Conservation (phyloP, 2,888 invertebrate species). For the Drosophila mayaguana region DNA sequence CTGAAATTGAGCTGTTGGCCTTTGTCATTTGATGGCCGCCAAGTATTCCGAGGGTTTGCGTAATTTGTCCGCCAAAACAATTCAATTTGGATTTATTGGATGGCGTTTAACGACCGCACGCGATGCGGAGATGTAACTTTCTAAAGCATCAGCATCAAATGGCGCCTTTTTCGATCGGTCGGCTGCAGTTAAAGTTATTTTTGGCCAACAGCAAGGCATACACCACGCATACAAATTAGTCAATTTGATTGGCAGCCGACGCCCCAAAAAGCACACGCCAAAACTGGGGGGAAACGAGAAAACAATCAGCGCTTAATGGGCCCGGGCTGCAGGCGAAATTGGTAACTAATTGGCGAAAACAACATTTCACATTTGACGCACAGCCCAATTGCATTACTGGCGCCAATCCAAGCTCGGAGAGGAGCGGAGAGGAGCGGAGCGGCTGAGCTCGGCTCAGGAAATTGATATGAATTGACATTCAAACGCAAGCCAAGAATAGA, state of each 20-base stretch:
- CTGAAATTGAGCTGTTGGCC: constrained; percentile 40
- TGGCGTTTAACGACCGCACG: constrained; percentile 55
- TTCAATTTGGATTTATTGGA: constrained; percentile 64
- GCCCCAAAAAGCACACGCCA: constrained; percentile 44
- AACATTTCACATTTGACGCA: constrained; percentile 66
- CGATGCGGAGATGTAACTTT: constrained; percentile 50
- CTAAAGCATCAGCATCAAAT: constrained; percentile 55
- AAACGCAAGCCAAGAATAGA: constrained; percentile 11
- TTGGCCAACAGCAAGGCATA: constrained; percentile 30
- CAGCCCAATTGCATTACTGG: constrained; percentile 58
- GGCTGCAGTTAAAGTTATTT: constrained; percentile 30
- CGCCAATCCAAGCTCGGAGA: constrained; percentile 11
- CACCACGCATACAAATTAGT: constrained; percentile 71
- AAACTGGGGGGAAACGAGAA: constrained; percentile 15
- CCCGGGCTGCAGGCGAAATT: constrained; percentile 60
- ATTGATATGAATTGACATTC: constrained; percentile 42
- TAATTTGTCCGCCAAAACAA: constrained; percentile 51
- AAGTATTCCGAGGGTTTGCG: constrained; percentile 51
- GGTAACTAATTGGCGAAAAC: constrained; percentile 77
- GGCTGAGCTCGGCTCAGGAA: constrained; percentile 30
- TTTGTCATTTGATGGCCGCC: constrained; percentile 39
- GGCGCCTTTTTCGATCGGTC: constrained; percentile 7
- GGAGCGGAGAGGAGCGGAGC: neutral
- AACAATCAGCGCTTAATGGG: constrained; percentile 70
- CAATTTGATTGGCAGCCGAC: constrained; percentile 64